Evolutionary conservation across 2,797 vertebrate species (phyloP).

Genomic region (Gastrophryne carolinensis): DNA sequence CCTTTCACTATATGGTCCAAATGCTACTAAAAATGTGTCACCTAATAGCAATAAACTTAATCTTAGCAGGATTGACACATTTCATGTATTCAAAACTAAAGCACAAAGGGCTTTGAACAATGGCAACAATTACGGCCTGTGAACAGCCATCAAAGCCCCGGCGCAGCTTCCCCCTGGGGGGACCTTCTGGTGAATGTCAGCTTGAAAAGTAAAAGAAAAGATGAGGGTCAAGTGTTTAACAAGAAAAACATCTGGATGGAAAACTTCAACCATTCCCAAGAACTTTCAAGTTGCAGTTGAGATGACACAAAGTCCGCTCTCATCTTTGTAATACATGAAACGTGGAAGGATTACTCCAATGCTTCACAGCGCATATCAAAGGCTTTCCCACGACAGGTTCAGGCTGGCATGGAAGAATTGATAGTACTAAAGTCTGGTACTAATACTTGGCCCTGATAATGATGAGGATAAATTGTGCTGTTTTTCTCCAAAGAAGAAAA

Average conservation of each 20-base stretch:
- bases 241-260: slow-evolving; percentile 37
- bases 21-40: too few relatives aligned
- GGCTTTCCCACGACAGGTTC: background rate
- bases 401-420: slow-evolving; percentile 21
- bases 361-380: slow-evolving; percentile 11
- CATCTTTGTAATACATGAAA: slow-evolving; percentile 20
- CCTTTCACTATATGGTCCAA: too few relatives aligned
- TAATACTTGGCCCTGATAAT: background rate
- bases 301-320: background rate
- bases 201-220: slow-evolving; percentile 24
- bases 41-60: too few relatives aligned
- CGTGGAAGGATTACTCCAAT: slow-evolving; percentile 14
- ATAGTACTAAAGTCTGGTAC: background rate
- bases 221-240: slow-evolving; percentile 43
- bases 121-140: background rate
- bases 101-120: slow-evolving; percentile 6
- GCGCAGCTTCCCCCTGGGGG: background rate
- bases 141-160: slow-evolving; percentile 22
- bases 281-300: slow-evolving; percentile 4
- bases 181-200: slow-evolving; percentile 28
- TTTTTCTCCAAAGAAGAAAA: too few relatives aligned
- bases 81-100: too few relatives aligned
- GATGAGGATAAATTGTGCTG: background rate
- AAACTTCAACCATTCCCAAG: slow-evolving; percentile 1
- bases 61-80: too few relatives aligned